phyloP scores from a whole-genome alignment of 2,797 vertebrate genomes.

The Pseudopleuronectes americanus region DNA sequence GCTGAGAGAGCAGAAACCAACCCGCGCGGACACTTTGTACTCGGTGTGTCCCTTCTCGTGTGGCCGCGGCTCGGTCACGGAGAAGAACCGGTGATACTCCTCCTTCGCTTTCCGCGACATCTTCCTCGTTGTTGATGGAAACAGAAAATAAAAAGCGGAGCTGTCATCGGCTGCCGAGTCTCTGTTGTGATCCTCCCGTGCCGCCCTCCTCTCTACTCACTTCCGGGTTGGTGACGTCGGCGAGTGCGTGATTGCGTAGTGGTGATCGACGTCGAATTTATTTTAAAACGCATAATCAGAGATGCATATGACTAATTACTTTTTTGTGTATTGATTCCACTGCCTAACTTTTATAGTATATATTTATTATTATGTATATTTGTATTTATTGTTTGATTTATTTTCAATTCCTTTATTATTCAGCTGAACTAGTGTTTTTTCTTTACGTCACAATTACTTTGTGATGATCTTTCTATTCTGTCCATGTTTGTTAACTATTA shows the following conservation, averaged over 20 bases:
- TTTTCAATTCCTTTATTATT: too few relatives aligned
- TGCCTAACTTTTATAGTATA: too few relatives aligned
- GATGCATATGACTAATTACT: too few relatives aligned
- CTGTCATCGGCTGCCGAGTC: not conserved
- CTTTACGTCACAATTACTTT: too few relatives aligned
- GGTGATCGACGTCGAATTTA: not conserved
- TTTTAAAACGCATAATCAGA: too few relatives aligned
- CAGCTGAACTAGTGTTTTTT: too few relatives aligned
- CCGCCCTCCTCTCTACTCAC: constrained; percentile 5
- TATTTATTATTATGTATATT: too few relatives aligned
- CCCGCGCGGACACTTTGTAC: constrained; percentile 92
- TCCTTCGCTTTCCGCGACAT: constrained; percentile 90
- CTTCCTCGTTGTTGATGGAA: not conserved
- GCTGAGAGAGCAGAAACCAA: constrained; percentile 62
- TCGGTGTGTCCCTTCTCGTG: constrained; percentile 93
- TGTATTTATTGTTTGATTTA: too few relatives aligned
- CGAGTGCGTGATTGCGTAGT: constrained; percentile 32
- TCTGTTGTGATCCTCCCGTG: constrained; percentile 51
- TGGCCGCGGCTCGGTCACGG: constrained; percentile 87
- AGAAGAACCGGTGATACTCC: constrained; percentile 87
- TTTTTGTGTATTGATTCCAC: too few relatives aligned
- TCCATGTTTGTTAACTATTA: too few relatives aligned
- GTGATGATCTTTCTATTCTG: too few relatives aligned
- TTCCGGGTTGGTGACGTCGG: constrained; percentile 65
- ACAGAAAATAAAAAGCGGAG: not conserved